Evolutionary conservation across 2,113 vertebrate species (phyloP), one percentile per base, ranked within the genome.

Genomic region (Lampris incognitus): DNA sequence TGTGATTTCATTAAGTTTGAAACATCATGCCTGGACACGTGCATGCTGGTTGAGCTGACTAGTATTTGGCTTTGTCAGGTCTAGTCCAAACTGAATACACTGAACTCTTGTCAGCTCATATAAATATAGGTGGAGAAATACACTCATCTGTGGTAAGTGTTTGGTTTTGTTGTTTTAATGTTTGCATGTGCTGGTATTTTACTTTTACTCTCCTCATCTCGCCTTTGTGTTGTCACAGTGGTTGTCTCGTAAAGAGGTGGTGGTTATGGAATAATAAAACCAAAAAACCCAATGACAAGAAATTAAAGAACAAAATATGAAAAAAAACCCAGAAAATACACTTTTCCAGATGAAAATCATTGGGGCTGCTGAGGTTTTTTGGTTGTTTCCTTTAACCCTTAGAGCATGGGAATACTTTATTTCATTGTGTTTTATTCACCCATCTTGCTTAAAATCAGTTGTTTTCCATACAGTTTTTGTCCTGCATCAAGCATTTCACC

Each of bases 21-120:
- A 50, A 60, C 59, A 2, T 74, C 62, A 83, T 52, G 69, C 88
- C 58, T 71, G 82, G 82, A 94, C 95, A 94, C 87, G 95, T 96
- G 96, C 95, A 95, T 96, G 96, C 95, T 96, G 94, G 91, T 95
- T 95, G 94, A 96, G 94, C 95, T 96, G 96, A 84, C 94, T 94
- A 92, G 94, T 95, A 92, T 89, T 88, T 89, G 89, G 60, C 85
- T 92, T 74, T 83, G 65, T 82, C 81, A 78, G 85, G 74, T 63
- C 9, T 62, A 68, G 69, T 66, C 66, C 37, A 39, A 79, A 72
- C 83, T 89, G 66, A 90, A 83, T 76, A 54, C 69, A 58, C 75
- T 77, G 69, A 87, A 44, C 9, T 77, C 50, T 69, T 74, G 74
- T 88, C 70, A 90, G 72, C 61, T 66, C 62, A 66, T 85, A 48